A percentile compares a stretch with the other conserved stretches of the same genome.
Conservation (phyloP, 1,140 invertebrate species). For the Heliconius congener region DNA sequence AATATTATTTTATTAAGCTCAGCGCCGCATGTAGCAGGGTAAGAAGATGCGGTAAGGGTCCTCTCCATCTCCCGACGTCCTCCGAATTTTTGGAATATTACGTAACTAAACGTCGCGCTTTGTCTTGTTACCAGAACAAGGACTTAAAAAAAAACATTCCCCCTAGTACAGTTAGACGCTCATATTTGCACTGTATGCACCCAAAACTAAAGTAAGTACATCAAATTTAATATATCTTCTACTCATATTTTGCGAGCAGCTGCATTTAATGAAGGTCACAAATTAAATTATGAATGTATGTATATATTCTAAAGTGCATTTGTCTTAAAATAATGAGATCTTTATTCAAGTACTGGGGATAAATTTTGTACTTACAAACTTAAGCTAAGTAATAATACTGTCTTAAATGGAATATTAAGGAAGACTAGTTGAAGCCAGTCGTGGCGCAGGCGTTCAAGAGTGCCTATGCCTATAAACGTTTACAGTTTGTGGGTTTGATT, state of each 20-base stretch:
- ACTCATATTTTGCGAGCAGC: conserved; percentile 20
- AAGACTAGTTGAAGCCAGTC: too few species aligned
- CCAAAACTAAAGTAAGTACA: too few species aligned
- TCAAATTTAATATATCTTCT: conserved; percentile 9
- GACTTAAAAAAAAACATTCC: neutral
- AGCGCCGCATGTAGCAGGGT: too few species aligned
- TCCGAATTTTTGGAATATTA: neutral
- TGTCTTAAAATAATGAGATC: conserved; percentile 14
- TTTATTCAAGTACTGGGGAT: neutral
- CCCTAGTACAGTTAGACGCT: too few species aligned
- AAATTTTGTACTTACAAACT: neutral
- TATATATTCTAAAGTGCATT: conserved; percentile 9
- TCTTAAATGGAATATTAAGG: too few species aligned
- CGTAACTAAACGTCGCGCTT: neutral
- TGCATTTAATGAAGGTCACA: conserved; percentile 24
- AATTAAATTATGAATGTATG: conserved; percentile 22
- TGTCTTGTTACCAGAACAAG: neutral
- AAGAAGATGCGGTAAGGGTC: too few species aligned
- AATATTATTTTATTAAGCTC: too few species aligned
- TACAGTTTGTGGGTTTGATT: too few species aligned
- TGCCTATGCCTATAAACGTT: too few species aligned
- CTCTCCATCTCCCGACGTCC: too few species aligned
- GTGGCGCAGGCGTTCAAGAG: too few species aligned
- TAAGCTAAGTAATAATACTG: neutral
- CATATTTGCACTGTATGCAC: too few species aligned